Base-by-base conservation (phyloP, 2,888 invertebrate species). In the Plusia festucae region DNA sequence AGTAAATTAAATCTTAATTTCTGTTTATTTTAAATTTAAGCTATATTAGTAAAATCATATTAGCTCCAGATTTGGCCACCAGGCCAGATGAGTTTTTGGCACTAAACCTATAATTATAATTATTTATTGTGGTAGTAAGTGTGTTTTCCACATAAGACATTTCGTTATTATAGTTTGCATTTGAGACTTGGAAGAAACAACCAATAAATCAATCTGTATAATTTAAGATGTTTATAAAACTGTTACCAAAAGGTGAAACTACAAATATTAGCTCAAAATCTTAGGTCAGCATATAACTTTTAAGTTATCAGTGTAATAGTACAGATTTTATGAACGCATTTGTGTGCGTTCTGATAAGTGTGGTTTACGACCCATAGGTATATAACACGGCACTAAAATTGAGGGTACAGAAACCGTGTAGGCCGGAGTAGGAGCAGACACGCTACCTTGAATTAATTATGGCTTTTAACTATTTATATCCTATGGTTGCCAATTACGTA, bases 281-380 rank as follows among this genome's bases (percentile, higher is more conserved):
- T 49, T 49, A 49, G 71, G 61, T 71, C 27, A 24, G 13, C 30
- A 54, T 18, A 58, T 76, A 76, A 76, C 32, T 76, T 73, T 15
- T 44, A 72, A 24, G n/a, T 24, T 76, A 78, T 61, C 69, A 68
- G 32, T 54, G 51, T 56, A 68, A 64, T 70, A 66, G 66, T 68
- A 71, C 64, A 74, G 76, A 81, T 86, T 92, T 89, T 89, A 91
- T 86, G 87, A 82, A 88, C 81, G 84, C 78, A 84, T 83, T 87
- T 88, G 89, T 89, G 85, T 90, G 81, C 82, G 78, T 81, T 85
- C 83, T 88, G 93, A 93, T 93, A 92, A 92, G 89, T 91, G 85
- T 88, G 78, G 82, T 92, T 92, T 93, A 93, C 87, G 87, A 81
- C 82, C 84, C 85, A 88, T 90, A n/a, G n/a, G n/a, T n/a, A 91